Percentiles rank a stretch among this genome's conserved stretches.
Evolutionary conservation across 1,140 invertebrate species (phyloP).

Genomic region (Pachypeltis micranthus): DNA sequence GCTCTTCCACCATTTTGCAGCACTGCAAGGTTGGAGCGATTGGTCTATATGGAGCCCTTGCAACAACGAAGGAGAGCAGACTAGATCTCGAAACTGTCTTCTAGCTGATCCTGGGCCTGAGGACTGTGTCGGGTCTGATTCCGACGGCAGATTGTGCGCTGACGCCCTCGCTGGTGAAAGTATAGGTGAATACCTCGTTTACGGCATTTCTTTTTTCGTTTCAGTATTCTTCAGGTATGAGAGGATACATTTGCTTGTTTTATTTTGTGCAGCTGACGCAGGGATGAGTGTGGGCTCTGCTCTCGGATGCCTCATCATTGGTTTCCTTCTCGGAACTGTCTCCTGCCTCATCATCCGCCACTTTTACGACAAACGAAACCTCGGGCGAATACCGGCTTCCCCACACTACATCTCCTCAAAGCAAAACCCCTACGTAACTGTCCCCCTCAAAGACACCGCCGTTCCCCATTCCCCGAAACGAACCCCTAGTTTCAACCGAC

Average conservation of each 20-base stretch:
- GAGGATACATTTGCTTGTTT: too few relatives aligned
- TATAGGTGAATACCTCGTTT: not conserved
- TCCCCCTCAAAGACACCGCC: slow-evolving; percentile 55
- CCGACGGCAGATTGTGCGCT: slow-evolving; percentile 51
- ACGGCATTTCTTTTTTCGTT: not conserved
- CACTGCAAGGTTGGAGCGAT: slow-evolving; percentile 43
- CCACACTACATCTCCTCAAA: slow-evolving; percentile 66
- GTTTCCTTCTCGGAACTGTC: slow-evolving; percentile 33
- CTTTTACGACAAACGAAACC: not conserved
- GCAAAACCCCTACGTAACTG: slow-evolving; percentile 70
- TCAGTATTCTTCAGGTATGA: too few relatives aligned
- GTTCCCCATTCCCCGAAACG: slow-evolving; percentile 26
- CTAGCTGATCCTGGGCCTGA: slow-evolving; percentile 37
- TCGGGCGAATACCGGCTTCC: slow-evolving; percentile 45
- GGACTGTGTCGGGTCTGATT: slow-evolving; percentile 51
- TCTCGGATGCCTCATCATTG: slow-evolving; percentile 32
- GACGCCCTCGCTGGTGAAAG: slow-evolving; percentile 15
- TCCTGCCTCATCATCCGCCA: not conserved
- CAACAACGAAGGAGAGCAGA: slow-evolving; percentile 47
- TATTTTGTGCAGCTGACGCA: slow-evolving; percentile 3
- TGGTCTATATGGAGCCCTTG: slow-evolving; percentile 64
- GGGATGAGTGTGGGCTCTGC: slow-evolving; percentile 38
- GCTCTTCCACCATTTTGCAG: slow-evolving; percentile 28
- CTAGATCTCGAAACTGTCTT: slow-evolving; percentile 48
- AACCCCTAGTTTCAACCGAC: slow-evolving; percentile 29